Base-by-base conservation (phyloP, 2,113 vertebrate genomes). In the Sphyrna mokarran region DNA sequence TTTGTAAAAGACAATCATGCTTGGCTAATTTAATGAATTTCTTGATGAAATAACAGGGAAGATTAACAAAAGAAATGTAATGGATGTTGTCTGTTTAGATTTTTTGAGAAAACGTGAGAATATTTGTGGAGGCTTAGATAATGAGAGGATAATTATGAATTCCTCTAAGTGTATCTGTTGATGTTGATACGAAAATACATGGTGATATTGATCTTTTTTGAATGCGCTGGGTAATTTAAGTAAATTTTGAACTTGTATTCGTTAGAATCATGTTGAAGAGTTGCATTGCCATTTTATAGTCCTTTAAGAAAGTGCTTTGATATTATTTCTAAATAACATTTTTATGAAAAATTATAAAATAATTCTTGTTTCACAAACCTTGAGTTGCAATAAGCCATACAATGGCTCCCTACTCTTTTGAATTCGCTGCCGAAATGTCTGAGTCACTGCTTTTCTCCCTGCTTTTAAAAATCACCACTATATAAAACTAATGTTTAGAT, bases 371-470 rank as follows among this genome's bases (percentile, higher is more conserved):
- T 95, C 29, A 72, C 40, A 70, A 14, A 95, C 3, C 40, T 70
- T 95, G 94, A 72, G 26, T 95, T 72, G 33, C 26, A 11, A 13
- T 70, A 40, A 16, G 20, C 40, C 23, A 70, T 76, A 40, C 69
- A 72, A 1, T 16, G 40, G 26, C 80, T 37, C 16, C 16, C 14
- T 93, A n/a, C n/a, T 37, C 20, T 93, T 58, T 37, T n/a, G 23
- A 96, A 78, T 78, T 89, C 20, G 2, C 72, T 96, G 40, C 58
- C 63, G 69, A 23, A 94, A 54, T 26, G 85, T 22, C 72, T 33
- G 72, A 29, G 8, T 72, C 78, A 96, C 96, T 26, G 0, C 90
- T 96, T 66, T 95, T 23, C n/a, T 90, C 96, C 96, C 40, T 80
- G 54, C 96, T 90, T 54, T 76, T 0, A 96, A 95, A 96, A 61